phyloP scores from a whole-genome alignment of 2,888 invertebrate species.

The Macrosoma leucophasiata region DNA sequence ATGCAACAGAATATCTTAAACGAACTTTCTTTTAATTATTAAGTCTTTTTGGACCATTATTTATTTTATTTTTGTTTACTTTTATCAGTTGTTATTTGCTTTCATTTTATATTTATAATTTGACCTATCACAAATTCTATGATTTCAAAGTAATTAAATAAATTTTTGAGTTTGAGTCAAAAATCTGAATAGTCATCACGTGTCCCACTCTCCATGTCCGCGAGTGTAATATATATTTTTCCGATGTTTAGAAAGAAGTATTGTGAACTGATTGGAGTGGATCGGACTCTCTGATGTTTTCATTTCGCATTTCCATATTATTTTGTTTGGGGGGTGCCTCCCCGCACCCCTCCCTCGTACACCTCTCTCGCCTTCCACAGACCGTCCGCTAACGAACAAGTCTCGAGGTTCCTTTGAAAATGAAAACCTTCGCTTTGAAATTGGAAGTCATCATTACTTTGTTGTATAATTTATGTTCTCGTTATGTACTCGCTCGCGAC shows the following conservation, averaged over 20 bases:
- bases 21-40: too few species aligned
- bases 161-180: too few species aligned
- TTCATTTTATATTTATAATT: too few species aligned
- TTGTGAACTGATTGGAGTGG: slow-evolving; percentile 48
- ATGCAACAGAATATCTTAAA: too few species aligned
- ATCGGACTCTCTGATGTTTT: slow-evolving; percentile 46
- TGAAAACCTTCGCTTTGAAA: slow-evolving; percentile 50
- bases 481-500: too few species aligned
- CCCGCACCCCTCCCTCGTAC: slow-evolving; percentile 9
- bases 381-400: slow-evolving; percentile 21
- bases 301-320: slow-evolving; percentile 67
- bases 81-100: too few species aligned
- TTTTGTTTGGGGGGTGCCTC: slow-evolving; percentile 39
- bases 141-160: too few species aligned
- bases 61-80: too few species aligned
- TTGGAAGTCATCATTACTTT: slow-evolving; percentile 53
- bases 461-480: slow-evolving; percentile 45
- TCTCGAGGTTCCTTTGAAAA: slow-evolving; percentile 32
- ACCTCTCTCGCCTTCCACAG: too few species aligned
- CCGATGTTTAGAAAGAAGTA: slow-evolving; percentile 38
- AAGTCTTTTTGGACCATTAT: too few species aligned
- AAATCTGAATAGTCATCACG: too few species aligned
- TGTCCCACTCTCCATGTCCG: slow-evolving; percentile 6
- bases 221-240: slow-evolving; percentile 32
- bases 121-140: too few species aligned